A percentile compares a stretch with the other conserved stretches of the same genome.
These are phyloP conservation scores for Agelastica alni DNA, from an alignment of 2,888 invertebrate species.

Conservation along the genomic window DNA sequence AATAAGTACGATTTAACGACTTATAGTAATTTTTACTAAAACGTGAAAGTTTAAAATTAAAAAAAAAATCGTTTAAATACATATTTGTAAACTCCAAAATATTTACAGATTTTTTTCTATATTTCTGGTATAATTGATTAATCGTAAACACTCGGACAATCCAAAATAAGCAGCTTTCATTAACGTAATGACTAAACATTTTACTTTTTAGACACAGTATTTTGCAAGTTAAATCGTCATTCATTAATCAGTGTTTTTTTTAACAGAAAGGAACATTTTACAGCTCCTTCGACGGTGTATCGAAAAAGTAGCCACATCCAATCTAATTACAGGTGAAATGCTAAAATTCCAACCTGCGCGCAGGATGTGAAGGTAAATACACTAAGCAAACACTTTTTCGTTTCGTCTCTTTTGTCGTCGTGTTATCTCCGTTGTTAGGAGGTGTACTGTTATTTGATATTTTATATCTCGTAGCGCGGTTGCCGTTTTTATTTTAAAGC, in stretches of 20 bases:
- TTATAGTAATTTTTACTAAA: too few relatives aligned
- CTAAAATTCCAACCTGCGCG: conserved; percentile 27
- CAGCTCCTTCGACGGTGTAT: too few relatives aligned
- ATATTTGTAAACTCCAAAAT: too few relatives aligned
- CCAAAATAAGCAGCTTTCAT: neutral
- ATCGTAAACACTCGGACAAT: too few relatives aligned
- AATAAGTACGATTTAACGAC: too few relatives aligned
- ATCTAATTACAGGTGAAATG: conserved; percentile 29
- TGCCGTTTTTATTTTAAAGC: conserved; percentile 10
- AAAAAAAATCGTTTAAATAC: too few relatives aligned
- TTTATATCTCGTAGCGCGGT: conserved; percentile 10
- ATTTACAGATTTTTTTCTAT: too few relatives aligned
- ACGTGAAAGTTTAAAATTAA: too few relatives aligned
- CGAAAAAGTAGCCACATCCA: conserved; percentile 4
- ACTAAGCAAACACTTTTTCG: conserved; percentile 19
- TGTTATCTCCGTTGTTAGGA: conserved; percentile 20
- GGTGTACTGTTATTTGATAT: conserved; percentile 28
- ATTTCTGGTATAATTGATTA: too few relatives aligned
- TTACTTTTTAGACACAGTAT: neutral
- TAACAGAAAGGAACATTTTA: too few relatives aligned
- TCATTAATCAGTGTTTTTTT: too few relatives aligned
- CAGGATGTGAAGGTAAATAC: conserved; percentile 27
- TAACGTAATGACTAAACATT: neutral
- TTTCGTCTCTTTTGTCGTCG: conserved; percentile 14
- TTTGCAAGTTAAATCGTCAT: neutral